Conservation (phyloP, 2,888 invertebrate genomes). For the Drosophila histrio region DNA sequence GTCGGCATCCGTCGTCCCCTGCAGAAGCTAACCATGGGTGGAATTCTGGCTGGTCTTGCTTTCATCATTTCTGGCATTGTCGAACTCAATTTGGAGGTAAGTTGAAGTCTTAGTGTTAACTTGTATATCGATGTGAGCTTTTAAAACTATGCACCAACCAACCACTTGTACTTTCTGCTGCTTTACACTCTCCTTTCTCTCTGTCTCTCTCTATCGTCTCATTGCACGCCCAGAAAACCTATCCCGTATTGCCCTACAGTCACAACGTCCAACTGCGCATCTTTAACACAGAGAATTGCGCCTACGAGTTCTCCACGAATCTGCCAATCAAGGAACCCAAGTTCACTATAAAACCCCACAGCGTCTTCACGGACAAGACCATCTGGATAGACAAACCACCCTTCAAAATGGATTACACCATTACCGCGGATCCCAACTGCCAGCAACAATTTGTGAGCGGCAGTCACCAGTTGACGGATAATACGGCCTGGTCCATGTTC, state of each 20-base stretch:
- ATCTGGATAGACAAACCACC: slow-evolving; percentile 44
- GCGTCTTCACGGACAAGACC: slow-evolving; percentile 67
- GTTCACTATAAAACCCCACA: slow-evolving; percentile 56
- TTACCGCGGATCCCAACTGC: slow-evolving; percentile 42
- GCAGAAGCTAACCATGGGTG: slow-evolving; percentile 94
- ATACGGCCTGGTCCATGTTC: slow-evolving; percentile 74
- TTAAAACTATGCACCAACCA: slow-evolving; percentile 32
- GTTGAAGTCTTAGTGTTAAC: slow-evolving; percentile 11
- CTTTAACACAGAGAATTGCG: slow-evolving; percentile 88
- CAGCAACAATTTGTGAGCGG: background rate
- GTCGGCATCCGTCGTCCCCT: slow-evolving; percentile 89
- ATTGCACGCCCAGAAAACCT: slow-evolving; percentile 86
- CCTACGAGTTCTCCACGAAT: slow-evolving; percentile 67
- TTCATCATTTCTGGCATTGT: slow-evolving; percentile 96
- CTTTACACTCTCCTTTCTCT: slow-evolving; percentile 26
- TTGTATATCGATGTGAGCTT: background rate
- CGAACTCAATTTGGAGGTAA: slow-evolving; percentile 90
- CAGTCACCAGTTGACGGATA: slow-evolving; percentile 19
- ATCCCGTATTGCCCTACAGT: slow-evolving; percentile 86
- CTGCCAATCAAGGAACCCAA: slow-evolving; percentile 22
- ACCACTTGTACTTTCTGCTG: background rate
- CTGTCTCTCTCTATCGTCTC: background rate
- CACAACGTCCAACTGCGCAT: slow-evolving; percentile 88
- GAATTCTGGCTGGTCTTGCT: slow-evolving; percentile 92
- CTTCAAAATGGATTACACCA: slow-evolving; percentile 26